phyloP scores from a whole-genome alignment of 2,888 invertebrate species.

The Ennomos quercinarius region DNA sequence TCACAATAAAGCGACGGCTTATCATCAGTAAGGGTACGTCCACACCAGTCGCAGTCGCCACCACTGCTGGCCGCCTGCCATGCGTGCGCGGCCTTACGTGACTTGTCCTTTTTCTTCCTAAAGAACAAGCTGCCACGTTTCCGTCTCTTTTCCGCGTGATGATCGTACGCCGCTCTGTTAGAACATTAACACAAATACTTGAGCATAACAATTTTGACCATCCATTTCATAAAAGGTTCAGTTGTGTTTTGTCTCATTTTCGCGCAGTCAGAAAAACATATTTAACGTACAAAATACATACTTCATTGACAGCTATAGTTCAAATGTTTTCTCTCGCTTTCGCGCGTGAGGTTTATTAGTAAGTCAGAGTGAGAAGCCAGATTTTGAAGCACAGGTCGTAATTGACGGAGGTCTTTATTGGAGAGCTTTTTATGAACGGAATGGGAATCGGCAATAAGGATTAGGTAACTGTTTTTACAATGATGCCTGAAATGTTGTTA shows the following conservation, averaged over 20 bases:
- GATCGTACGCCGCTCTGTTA: constrained; percentile 87
- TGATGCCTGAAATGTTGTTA: too few relatives aligned
- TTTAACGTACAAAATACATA: too few relatives aligned
- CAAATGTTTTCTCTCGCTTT: too few relatives aligned
- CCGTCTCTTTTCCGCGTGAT: constrained; percentile 93
- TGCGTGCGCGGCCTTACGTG: constrained; percentile 90
- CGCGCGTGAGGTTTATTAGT: too few relatives aligned
- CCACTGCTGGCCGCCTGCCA: constrained; percentile 89
- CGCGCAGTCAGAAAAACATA: neutral
- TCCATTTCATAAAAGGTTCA: too few relatives aligned
- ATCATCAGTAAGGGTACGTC: constrained; percentile 91
- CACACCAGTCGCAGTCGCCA: constrained; percentile 91
- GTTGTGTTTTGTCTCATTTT: neutral
- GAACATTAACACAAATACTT: constrained; percentile 2
- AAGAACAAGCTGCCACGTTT: constrained; percentile 96
- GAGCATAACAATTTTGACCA: neutral
- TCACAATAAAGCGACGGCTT: constrained; percentile 94
- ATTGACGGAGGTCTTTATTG: too few relatives aligned
- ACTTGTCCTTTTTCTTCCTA: constrained; percentile 95
- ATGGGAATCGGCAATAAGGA: too few relatives aligned
- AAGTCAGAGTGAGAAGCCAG: too few relatives aligned
- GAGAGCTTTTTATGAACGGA: too few relatives aligned
- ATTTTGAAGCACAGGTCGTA: too few relatives aligned
- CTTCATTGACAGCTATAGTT: too few relatives aligned
- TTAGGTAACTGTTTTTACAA: too few relatives aligned